phyloP scores from a whole-genome alignment of 2,113 vertebrate species.

The Pelodiscus sinensis region DNA sequence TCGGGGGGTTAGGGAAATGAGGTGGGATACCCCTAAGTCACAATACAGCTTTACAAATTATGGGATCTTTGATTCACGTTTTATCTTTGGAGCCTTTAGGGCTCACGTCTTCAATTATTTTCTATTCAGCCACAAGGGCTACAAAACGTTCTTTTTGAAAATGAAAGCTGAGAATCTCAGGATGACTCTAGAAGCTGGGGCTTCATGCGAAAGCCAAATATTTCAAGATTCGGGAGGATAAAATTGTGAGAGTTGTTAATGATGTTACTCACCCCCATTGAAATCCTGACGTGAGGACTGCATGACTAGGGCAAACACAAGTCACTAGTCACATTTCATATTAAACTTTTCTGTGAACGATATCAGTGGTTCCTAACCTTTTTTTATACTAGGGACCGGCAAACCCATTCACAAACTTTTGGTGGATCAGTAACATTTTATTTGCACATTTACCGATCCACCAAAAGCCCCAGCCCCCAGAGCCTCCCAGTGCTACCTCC shows the following conservation, averaged over 20 bases:
- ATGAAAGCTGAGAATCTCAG: neutral
- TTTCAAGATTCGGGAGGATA: accelerated
- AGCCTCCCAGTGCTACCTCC: too few relatives aligned
- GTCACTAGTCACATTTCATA: accelerated
- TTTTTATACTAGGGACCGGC: too few relatives aligned
- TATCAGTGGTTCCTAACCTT: too few relatives aligned
- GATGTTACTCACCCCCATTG: accelerated
- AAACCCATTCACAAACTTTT: too few relatives aligned
- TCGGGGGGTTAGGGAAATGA: neutral
- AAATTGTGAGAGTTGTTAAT: neutral
- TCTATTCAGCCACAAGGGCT: neutral
- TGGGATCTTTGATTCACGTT: conserved; percentile 12
- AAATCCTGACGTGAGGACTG: accelerated
- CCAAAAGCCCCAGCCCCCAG: too few relatives aligned
- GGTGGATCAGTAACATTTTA: too few relatives aligned
- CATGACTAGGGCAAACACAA: neutral
- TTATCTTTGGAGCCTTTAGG: neutral
- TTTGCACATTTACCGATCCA: too few relatives aligned
- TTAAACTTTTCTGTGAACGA: neutral
- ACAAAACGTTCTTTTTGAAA: conserved; percentile 7
- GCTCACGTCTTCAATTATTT: neutral
- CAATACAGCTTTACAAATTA: conserved; percentile 56
- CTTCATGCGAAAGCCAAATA: neutral
- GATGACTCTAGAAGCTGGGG: neutral
- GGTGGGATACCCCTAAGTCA: conserved; percentile 19